These are phyloP conservation scores for Xiphorhynchus elegans DNA, from an alignment of 2,113 vertebrate species.

Conservation along the genomic window DNA sequence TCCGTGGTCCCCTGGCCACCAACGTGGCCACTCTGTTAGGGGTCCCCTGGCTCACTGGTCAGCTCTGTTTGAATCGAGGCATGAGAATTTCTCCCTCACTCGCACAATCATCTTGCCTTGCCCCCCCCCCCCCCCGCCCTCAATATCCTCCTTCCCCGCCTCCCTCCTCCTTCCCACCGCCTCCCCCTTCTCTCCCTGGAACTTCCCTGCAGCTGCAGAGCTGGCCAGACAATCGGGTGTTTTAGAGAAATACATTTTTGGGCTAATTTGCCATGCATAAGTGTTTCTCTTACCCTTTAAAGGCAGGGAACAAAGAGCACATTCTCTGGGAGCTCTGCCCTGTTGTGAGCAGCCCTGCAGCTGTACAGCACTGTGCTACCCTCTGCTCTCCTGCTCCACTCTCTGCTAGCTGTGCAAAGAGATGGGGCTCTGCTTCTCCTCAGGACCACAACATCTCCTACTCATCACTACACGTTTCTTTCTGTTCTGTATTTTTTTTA, in stretches of 20 bases:
- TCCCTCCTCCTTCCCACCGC: slow-evolving; percentile 64
- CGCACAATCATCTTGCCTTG: neutral
- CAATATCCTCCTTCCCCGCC: slow-evolving; percentile 67
- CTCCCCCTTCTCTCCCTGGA: slow-evolving; percentile 76
- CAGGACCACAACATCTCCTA: neutral
- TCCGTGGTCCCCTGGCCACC: neutral
- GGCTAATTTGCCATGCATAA: slow-evolving; percentile 87
- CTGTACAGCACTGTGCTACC: slow-evolving; percentile 76
- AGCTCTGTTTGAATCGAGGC: neutral
- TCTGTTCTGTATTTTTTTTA: neutral
- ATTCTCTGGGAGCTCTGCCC: slow-evolving; percentile 76
- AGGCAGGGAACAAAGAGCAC: slow-evolving; percentile 80
- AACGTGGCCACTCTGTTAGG: neutral
- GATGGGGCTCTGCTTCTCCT: slow-evolving; percentile 59
- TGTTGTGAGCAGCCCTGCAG: slow-evolving; percentile 80
- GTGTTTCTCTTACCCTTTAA: slow-evolving; percentile 87
- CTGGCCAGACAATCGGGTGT: slow-evolving; percentile 83
- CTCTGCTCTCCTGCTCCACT: slow-evolving; percentile 71
- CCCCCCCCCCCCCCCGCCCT: neutral
- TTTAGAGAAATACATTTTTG: slow-evolving; percentile 88
- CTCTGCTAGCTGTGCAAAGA: slow-evolving; percentile 44
- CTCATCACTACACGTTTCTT: neutral
- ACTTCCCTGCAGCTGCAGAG: slow-evolving; percentile 85
- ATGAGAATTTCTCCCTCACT: slow-evolving; percentile 32
- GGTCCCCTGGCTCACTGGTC: neutral